A percentile compares a stretch with the other conserved stretches of the same genome.
Evolutionary conservation across 2,113 vertebrate species (phyloP).

Genomic region (Platichthys flesus): DNA sequence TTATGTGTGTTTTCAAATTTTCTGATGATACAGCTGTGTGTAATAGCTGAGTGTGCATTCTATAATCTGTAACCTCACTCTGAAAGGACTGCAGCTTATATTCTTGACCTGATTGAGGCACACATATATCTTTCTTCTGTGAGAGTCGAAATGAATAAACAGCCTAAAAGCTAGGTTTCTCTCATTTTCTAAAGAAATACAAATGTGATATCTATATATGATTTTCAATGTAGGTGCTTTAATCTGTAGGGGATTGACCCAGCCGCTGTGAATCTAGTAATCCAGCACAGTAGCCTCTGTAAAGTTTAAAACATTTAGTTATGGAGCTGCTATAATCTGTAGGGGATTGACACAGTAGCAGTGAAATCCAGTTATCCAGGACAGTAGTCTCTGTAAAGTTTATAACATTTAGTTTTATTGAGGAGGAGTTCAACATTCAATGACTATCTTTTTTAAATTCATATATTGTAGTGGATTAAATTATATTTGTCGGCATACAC

Average conservation of each 20-base stretch:
- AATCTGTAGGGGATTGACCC: not conserved
- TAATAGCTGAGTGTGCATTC: slow-evolving; percentile 44
- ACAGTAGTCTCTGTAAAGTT: not conserved
- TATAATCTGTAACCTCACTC: not conserved
- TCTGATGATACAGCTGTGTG: slow-evolving; percentile 35
- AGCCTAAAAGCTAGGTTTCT: not conserved
- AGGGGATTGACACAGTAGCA: not conserved
- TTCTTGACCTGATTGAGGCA: not conserved
- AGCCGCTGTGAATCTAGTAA: not conserved
- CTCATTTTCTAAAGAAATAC: not conserved
- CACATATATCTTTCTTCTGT: not conserved
- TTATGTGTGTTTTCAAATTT: not conserved
- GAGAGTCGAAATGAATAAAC: not conserved
- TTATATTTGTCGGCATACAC: not conserved
- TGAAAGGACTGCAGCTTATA: not conserved
- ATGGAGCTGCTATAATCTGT: not conserved
- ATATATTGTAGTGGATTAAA: not conserved
- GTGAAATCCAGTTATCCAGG: not conserved
- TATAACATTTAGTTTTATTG: not conserved
- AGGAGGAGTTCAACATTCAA: not conserved
- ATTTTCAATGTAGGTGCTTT: not conserved
- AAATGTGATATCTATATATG: not conserved
- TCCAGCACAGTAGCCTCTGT: not conserved
- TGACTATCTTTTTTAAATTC: too few relatives aligned
- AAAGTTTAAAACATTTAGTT: not conserved